These are phyloP conservation scores for Phalacrocorax carbo DNA, from an alignment of 2,113 vertebrate genomes.

Conservation along the genomic window DNA sequence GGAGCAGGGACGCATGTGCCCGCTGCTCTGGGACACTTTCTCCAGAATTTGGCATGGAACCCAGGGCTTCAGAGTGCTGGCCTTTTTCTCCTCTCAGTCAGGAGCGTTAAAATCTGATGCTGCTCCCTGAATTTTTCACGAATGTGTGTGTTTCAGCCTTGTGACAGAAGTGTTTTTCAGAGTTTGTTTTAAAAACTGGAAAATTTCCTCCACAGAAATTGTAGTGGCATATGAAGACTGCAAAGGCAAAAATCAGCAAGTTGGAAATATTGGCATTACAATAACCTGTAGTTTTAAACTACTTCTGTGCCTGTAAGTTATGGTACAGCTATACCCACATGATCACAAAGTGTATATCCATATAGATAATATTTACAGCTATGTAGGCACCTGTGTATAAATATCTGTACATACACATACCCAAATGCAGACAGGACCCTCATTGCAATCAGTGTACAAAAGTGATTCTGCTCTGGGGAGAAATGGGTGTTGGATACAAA, in stretches of 20 bases:
- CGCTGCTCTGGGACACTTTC: not conserved
- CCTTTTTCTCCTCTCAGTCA: not conserved
- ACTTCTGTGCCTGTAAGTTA: not conserved
- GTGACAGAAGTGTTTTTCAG: constrained; percentile 8
- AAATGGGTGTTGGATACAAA: not conserved
- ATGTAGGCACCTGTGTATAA: not conserved
- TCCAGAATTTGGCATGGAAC: not conserved
- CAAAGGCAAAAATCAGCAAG: not conserved
- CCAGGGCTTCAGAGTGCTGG: not conserved
- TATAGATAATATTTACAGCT: not conserved
- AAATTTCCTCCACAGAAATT: not conserved
- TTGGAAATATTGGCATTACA: not conserved
- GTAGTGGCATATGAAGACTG: not conserved
- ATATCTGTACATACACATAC: not conserved
- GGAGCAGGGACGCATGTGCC: not conserved
- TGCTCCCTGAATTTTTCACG: not conserved
- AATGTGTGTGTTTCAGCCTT: not conserved
- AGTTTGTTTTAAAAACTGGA: not conserved
- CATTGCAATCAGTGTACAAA: not conserved
- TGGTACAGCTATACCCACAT: not conserved
- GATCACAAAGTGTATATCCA: not conserved
- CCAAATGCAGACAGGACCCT: rapidly evolving
- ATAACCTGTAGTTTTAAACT: not conserved
- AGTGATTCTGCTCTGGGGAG: not conserved
- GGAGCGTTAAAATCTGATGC: not conserved